A percentile compares a stretch with the other conserved stretches of the same genome.
phyloP scores from a whole-genome alignment of 2,888 invertebrate species.

The Bellardia bayeri region DNA sequence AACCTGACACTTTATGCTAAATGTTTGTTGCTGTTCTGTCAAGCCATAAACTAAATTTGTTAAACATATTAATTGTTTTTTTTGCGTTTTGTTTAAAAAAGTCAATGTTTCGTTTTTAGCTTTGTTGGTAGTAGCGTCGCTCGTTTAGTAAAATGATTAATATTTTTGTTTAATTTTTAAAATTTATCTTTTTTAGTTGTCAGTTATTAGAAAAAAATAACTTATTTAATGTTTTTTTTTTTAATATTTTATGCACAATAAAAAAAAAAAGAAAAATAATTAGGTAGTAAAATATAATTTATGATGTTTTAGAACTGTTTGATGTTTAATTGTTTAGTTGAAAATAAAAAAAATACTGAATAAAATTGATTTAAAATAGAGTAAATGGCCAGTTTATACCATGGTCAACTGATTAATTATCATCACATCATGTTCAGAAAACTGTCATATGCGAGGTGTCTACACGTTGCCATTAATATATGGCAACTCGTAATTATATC shows the following conservation, averaged over 20 bases:
- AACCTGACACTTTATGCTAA: slow-evolving; percentile 45
- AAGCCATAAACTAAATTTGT: slow-evolving; percentile 23
- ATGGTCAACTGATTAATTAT: no score
- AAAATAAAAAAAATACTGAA: no score
- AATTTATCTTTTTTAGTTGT: slow-evolving; percentile 9
- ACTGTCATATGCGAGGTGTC: no score
- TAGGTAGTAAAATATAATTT: not conserved
- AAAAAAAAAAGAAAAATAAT: not conserved
- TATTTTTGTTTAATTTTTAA: not conserved
- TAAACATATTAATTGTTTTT: slow-evolving; percentile 18
- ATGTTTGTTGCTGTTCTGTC: slow-evolving; percentile 13
- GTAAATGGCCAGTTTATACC: no score
- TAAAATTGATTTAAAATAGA: no score
- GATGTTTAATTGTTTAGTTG: not conserved
- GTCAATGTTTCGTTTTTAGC: not conserved
- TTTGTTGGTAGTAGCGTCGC: slow-evolving; percentile 21
- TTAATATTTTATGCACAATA: no score
- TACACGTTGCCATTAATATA: no score
- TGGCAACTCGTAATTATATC: no score
- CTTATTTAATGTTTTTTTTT: not conserved
- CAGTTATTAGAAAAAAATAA: slow-evolving; percentile 4
- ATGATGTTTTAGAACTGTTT: not conserved
- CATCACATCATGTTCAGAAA: no score
- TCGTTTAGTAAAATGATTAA: slow-evolving; percentile 32
- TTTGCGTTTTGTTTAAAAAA: not conserved